Evolutionary conservation across 1,140 invertebrate genomes (phyloP).

Genomic region (Pseudomyrmex concolor): DNA sequence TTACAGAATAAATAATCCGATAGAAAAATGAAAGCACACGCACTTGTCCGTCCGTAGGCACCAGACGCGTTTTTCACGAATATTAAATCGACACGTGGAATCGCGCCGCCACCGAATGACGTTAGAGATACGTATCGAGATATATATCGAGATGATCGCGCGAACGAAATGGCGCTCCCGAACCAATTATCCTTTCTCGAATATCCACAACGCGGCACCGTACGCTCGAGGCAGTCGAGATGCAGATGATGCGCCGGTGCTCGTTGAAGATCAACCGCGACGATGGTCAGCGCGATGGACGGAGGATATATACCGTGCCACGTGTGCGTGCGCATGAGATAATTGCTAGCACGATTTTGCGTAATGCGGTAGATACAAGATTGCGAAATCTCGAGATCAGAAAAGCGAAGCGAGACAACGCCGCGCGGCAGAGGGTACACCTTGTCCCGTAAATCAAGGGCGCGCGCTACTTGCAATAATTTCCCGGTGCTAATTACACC

Average conservation of each 20-base stretch:
- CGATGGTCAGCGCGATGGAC: constrained; percentile 27
- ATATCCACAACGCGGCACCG: constrained; percentile 63
- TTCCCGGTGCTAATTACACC: constrained; percentile 34
- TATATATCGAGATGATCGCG: constrained; percentile 63
- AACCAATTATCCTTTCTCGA: constrained; percentile 69
- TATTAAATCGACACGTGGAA: constrained; percentile 65
- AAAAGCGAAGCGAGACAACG: constrained; percentile 11
- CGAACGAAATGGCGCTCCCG: constrained; percentile 63
- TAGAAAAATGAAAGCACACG: constrained; percentile 34
- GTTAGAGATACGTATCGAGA: constrained; percentile 60
- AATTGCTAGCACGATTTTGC: constrained; percentile 57
- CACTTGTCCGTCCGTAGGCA: constrained; percentile 19
- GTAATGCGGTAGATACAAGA: constrained; percentile 61
- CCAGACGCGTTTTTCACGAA: constrained; percentile 58
- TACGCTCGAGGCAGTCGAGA: constrained; percentile 54
- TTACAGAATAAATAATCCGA: constrained; percentile 62
- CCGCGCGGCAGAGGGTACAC: not conserved
- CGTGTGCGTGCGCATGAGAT: constrained; percentile 32
- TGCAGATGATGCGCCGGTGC: constrained; percentile 50
- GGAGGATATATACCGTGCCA: constrained; percentile 4
- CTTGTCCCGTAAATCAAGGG: constrained; percentile 42
- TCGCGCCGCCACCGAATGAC: constrained; percentile 21
- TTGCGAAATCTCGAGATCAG: constrained; percentile 56
- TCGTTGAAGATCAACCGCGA: constrained; percentile 42
- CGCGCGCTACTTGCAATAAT: constrained; percentile 47